Base-by-base conservation (phyloP, 2,113 vertebrate genomes). In the Scortum barcoo region DNA sequence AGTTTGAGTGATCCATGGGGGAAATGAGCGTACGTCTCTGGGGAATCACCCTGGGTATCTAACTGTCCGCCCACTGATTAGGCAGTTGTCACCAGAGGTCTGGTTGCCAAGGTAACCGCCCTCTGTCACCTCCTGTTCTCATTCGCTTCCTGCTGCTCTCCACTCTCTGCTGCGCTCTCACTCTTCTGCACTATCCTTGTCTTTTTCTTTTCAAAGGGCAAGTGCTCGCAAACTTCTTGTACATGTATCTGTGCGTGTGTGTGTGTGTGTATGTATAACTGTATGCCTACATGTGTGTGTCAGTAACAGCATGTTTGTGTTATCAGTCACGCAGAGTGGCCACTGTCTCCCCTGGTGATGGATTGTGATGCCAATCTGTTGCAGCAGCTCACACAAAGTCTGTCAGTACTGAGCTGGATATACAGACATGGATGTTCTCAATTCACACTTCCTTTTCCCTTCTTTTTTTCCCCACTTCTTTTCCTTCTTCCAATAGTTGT, bases 31-130 rank as follows among this genome's bases (percentile, higher is more conserved):
- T 50, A 44, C 24, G 33, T 86, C 81, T 79, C 75, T 4, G 30
- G 83, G 92, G 89, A 89, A 76, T 87, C 78, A 78, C 85, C 76
- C 80, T 58, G 66, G 65, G 63, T 89, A 69, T 89, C 81, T 61
- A 54, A 80, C 86, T 87, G 92, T 90, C 93, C 78, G 22, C 85
- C 65, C 79, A 88, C 87, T 91, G 92, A 92, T 93, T 88, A 90
- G 88, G 75, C 78, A 40, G 72, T 88, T 76, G 81, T 91, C 91
- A 86, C 86, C 72, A 88, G 91, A 86, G 86, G 87, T 75, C 82
- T 57, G 36, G 93, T 93, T 94, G 76, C 91, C 92, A 90, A 30
- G 91, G 92, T 87, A 93, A 94, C 92, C 11, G 42, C 76, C 92
- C 86, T 90, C 78, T 70, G 83, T 91, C 92, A 89, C 83, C 83